Percentiles rank a stretch among this genome's conserved stretches.
Conservation (phyloP, 2,797 vertebrate genomes). For the Borostomias antarcticus region DNA sequence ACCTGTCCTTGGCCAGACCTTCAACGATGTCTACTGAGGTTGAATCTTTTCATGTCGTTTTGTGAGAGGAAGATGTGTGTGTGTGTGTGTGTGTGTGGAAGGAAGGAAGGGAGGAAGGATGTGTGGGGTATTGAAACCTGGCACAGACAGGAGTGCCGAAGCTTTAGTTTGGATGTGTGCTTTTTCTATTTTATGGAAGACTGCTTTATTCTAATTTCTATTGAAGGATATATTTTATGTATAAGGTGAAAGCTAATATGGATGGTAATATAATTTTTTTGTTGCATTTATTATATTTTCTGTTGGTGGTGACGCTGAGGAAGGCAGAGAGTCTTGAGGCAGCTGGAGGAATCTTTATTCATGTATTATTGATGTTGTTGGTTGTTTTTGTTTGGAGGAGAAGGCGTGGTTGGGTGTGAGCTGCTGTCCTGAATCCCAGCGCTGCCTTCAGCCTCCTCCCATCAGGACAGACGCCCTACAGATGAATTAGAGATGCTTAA, state of each 20-base stretch:
- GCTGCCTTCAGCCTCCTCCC: too few relatives aligned
- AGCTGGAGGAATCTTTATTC: slow-evolving; percentile 24
- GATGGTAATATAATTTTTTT: slow-evolving; percentile 5
- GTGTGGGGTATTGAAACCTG: slow-evolving; percentile 1
- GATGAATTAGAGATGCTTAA: too few relatives aligned
- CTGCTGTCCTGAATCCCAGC: too few relatives aligned
- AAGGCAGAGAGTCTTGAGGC: slow-evolving; percentile 23
- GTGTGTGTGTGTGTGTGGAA: background rate
- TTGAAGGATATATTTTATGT: background rate
- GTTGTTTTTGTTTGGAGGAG: slow-evolving; percentile 2
- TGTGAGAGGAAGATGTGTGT: slow-evolving; percentile 11
- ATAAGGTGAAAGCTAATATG: background rate
- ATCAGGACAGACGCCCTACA: too few relatives aligned
- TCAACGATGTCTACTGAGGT: background rate
- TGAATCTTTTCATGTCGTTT: slow-evolving; percentile 23
- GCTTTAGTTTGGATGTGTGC: background rate
- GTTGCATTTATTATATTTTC: background rate
- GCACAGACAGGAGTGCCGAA: background rate
- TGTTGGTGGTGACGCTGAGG: slow-evolving; percentile 14
- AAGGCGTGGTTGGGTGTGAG: too few relatives aligned
- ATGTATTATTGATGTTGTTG: background rate
- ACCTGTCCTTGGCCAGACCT: slow-evolving; percentile 24
- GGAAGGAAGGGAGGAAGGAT: background rate
- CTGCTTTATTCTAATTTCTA: background rate
- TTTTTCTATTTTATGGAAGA: background rate